Evolutionary conservation across 2,113 vertebrate species (phyloP).

Genomic region (Chloroceryle aenea): DNA sequence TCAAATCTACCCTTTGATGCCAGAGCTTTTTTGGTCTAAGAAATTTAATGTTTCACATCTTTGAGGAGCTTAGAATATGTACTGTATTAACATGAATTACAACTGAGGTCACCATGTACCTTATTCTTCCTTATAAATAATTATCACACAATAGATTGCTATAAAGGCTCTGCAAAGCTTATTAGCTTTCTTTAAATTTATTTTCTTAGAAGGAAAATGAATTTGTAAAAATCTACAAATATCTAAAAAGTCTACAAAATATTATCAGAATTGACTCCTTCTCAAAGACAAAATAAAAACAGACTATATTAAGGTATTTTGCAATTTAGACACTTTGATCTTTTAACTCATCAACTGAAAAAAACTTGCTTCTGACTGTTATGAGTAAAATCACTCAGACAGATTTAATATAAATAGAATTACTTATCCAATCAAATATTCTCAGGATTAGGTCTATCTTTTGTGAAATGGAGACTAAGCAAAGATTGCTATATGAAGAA

Average conservation of each 20-base stretch:
- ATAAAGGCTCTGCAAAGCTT: neutral
- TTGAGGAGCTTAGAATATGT: constrained; percentile 35
- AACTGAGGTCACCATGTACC: constrained; percentile 2
- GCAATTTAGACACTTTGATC: neutral
- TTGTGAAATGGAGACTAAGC: neutral
- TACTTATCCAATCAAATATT: neutral
- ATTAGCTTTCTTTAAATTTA: constrained; percentile 26
- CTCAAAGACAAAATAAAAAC: constrained; percentile 34
- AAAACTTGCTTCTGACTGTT: neutral
- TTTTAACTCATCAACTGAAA: neutral
- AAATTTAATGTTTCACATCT: constrained; percentile 5
- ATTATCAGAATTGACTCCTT: constrained; percentile 3
- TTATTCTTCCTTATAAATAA: constrained; percentile 47
- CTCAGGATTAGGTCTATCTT: neutral
- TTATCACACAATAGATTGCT: constrained; percentile 5
- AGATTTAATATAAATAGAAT: neutral
- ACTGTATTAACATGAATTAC: constrained; percentile 51
- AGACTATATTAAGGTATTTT: neutral
- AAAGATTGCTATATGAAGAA: neutral
- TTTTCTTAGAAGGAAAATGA: constrained; percentile 51
- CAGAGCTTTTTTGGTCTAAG: neutral
- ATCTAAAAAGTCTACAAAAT: constrained; percentile 35
- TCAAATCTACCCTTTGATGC: constrained; percentile 33
- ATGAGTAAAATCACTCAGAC: neutral
- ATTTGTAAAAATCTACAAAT: constrained; percentile 44